A percentile compares a stretch with the other conserved stretches of the same genome.
These are phyloP conservation scores for Oscarella lobularis DNA, from an alignment of 37 sponge, comb jelly and placozoan species.

Conservation along the genomic window DNA sequence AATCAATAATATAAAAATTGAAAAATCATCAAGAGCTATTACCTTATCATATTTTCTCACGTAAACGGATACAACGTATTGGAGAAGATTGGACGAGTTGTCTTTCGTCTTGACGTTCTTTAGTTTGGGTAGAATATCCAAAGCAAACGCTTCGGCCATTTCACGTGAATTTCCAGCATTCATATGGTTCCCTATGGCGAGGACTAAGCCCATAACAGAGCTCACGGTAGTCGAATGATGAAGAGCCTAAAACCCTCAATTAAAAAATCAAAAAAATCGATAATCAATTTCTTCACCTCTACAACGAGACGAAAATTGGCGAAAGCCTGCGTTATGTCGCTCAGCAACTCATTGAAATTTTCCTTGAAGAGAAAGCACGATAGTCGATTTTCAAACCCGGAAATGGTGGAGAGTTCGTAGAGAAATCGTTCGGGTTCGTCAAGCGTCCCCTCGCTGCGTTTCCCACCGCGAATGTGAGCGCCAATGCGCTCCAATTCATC, in stretches of 20 bases:
- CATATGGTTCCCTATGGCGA: slow-evolving; percentile 31
- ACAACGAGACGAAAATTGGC: not conserved
- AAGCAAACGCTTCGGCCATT: slow-evolving; percentile 18
- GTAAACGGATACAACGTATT: slow-evolving; percentile 15
- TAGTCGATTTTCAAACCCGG: slow-evolving; percentile 3
- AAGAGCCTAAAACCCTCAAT: slow-evolving; percentile 8
- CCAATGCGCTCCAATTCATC: slow-evolving; percentile 16
- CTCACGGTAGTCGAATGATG: not conserved
- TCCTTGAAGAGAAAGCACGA: slow-evolving; percentile 9
- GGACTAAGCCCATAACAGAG: slow-evolving; percentile 7
- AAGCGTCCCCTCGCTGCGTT: too few species aligned
- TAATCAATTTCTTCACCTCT: too few species aligned
- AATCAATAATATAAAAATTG: too few species aligned
- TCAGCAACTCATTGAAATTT: not conserved
- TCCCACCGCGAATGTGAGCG: too few species aligned
- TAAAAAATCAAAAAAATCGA: too few species aligned
- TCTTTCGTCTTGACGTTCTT: slow-evolving; percentile 19
- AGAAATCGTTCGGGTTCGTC: too few species aligned
- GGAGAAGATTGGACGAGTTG: slow-evolving; percentile 11
- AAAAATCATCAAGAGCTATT: too few species aligned
- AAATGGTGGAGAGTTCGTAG: slow-evolving; percentile 8
- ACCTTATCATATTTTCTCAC: slow-evolving; percentile 8
- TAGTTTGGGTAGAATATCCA: slow-evolving; percentile 19
- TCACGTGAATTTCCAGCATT: slow-evolving; percentile 20
- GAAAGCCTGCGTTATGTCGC: not conserved